These are phyloP conservation scores for Nomada ruficornis DNA, from an alignment of 2,888 invertebrate species.

Conservation along the genomic window DNA sequence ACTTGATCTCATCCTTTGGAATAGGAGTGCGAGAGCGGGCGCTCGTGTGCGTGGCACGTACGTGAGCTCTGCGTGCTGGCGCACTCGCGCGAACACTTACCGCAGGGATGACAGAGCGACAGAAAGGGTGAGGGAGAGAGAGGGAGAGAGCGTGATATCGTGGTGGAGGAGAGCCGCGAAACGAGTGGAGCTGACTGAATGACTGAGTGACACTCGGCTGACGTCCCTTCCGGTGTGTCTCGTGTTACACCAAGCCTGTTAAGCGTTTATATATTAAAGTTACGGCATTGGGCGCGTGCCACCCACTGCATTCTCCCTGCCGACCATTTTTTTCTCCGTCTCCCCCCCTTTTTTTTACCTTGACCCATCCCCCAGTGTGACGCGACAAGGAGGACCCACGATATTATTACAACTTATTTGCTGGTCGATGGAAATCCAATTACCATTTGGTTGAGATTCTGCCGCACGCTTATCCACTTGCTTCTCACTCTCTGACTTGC, in stretches of 20 bases:
- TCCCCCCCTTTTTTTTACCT: conserved; percentile 40
- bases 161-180: conserved; percentile 56
- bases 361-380: conserved; percentile 28
- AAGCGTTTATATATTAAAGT: conserved; percentile 83
- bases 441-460: neutral
- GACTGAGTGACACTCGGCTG: conserved; percentile 82
- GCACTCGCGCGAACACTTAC: conserved; percentile 53
- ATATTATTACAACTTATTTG: neutral
- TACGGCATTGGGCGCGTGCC: conserved; percentile 83
- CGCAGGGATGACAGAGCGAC: conserved; percentile 35
- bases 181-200: conserved; percentile 74
- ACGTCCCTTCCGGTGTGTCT: conserved; percentile 83
- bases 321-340: conserved; percentile 51
- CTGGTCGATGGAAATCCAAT: neutral
- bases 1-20: conserved; percentile 65
- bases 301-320: conserved; percentile 73
- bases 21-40: conserved; percentile 56
- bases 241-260: conserved; percentile 81
- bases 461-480: neutral
- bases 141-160: conserved; percentile 1
- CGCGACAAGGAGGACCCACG: neutral
- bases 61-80: conserved; percentile 49
- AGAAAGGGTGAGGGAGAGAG: conserved; percentile 22
- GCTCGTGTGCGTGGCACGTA: conserved; percentile 34
- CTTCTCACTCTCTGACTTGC: too few species aligned